Base-by-base conservation (phyloP, 2,797 vertebrate genomes). In the Macropus fuliginosus region DNA sequence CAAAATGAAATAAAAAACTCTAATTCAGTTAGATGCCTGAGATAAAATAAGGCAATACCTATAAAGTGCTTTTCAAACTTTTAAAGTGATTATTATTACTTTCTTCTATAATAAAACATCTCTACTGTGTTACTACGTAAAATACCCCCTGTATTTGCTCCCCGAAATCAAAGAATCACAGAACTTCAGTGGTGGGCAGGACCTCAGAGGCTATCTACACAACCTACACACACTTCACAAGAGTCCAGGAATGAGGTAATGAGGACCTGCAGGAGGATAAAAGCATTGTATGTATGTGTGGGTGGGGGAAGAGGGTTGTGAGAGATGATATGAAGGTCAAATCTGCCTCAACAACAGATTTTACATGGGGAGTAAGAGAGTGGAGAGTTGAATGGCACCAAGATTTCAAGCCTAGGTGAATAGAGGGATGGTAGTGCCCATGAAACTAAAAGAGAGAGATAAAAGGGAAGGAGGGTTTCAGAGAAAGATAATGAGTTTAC, bases 241-340 rank as follows among this genome's bases (percentile, higher is more conserved):
- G 40, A 50, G 0, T 87, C 0, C 40, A 87, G 40, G 8, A 87
- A 87, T 50, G 40, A 87, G 10, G 24, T 1, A 87, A 87, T 28
- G 21, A 87, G 21, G 9, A 21, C 40, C 0, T 50, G 18, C 10
- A 87, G 40, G 21, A 87, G 74, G 40, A 50, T 8, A 87, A 21
- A 81, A 81, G 21, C 16, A 8, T 18, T 40, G 1, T 11, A 1
- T 4, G 21, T 3, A 1, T 8, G 1, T 3, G 0, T 18, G 40
- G 14, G 34, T 11, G 34, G 62, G 2, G 9, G 2, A 10, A 27
- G 9, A 21, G n/a, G 18, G 6, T 81, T 24, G 6, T 46, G 13
- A 81, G 66, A 87, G 40, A 87, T 27, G 74, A 87, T 27, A 46
- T 81, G 21, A 81, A 24, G 21, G 21, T 46, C 18, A 81, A 40